Evolutionary conservation across 1,140 invertebrate genomes (phyloP).

Genomic region (Aleiodes sp.): DNA sequence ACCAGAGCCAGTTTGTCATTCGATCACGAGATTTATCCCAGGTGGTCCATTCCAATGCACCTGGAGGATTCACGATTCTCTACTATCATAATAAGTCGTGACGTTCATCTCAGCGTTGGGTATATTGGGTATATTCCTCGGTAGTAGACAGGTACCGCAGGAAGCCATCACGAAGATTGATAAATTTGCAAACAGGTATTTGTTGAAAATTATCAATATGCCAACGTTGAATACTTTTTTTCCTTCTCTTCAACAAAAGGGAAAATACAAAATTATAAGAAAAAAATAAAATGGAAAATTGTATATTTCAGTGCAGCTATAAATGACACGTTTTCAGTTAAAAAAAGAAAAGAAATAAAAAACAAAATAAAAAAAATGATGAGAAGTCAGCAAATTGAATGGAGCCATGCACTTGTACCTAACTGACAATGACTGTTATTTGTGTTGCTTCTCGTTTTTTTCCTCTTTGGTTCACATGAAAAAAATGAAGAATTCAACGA

Average conservation of each 20-base stretch:
- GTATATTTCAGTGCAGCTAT: not conserved
- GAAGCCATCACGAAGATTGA: conserved; percentile 2
- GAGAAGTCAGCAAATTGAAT: conserved; percentile 12
- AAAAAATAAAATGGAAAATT: not conserved
- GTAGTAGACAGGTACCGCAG: conserved; percentile 13
- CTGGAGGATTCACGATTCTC: not conserved
- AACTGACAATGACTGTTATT: not conserved
- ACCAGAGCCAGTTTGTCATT: conserved; percentile 8
- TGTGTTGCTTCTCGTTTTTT: not conserved
- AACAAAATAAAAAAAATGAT: not conserved
- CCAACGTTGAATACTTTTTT: too few relatives aligned
- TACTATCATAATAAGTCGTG: conserved; percentile 8
- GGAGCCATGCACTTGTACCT: not conserved
- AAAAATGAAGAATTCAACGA: conserved; percentile 1
- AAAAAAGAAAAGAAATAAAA: not conserved
- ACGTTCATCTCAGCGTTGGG: not conserved
- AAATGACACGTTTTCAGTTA: not conserved
- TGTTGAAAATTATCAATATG: not conserved
- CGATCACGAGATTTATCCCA: conserved; percentile 8
- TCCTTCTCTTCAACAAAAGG: not conserved
- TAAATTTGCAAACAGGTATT: not conserved
- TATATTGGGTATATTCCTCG: not conserved
- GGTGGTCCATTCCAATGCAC: not conserved
- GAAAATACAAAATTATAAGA: not conserved
- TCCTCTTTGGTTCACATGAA: not conserved